Evolutionary conservation across 2,888 invertebrate species (phyloP), one percentile per base, ranked within the genome.

Genomic region (Trisateles emortualis): DNA sequence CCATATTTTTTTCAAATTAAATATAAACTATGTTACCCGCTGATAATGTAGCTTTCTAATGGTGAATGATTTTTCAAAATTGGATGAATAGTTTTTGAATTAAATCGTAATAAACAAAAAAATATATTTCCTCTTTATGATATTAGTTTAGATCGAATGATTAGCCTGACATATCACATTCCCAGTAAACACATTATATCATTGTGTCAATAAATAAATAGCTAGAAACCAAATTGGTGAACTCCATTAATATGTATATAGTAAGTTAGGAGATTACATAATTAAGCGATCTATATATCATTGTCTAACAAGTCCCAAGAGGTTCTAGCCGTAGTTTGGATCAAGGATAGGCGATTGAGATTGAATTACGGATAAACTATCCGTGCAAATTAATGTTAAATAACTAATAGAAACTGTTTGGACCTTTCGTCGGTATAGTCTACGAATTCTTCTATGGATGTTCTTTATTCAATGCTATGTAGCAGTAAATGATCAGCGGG

Each of bases 221-320:
- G 52, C 57, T 50, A 61, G 59, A 64, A 52, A 52, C 10, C 49
- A 39, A 66, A 67, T 61, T 64, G 64, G 55, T 56, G 55, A 68
- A 68, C 59, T 51, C 39, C 68, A 75, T 79, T 72, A 76, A 79
- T 80, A 79, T 78, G 76, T 71, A 77, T 74, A 68, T 52, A 50
- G 45, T 35, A 74, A 74, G 69, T 73, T 76, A 59, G 54, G 55
- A 56, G 65, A 69, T 71, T 69, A 67, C 62, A 64, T 71, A 68
- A 69, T 66, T 69, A 48, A 24, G 58, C 56, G 46, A 44, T 57
- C 51, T 45, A 43, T 52, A 46, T 53, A 52, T 61, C 54, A 58
- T 64, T 58, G 54, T 54, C 39, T 65, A 53, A 72, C 70, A 66
- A 45, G 59, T 66, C 71, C 68, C 62, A 45, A 45, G 59, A 54